Evolutionary conservation across 2,888 invertebrate genomes (phyloP).

Genomic region (Limnephilus marmoratus): DNA sequence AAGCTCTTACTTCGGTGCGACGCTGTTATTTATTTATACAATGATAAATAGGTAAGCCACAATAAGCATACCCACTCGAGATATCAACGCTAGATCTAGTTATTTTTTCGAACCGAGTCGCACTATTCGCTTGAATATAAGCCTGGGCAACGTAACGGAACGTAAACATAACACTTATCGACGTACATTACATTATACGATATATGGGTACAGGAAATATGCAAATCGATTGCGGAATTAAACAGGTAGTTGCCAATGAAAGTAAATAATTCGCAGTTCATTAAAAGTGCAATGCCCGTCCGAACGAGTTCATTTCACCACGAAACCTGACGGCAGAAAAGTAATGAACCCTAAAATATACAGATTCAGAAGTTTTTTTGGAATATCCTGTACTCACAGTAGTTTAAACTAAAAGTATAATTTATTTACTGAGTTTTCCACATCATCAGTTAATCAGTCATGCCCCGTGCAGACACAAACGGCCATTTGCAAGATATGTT

Average conservation of each 20-base stretch:
- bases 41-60: slow-evolving; percentile 35
- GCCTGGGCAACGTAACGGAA: slow-evolving; percentile 6
- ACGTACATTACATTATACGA: background rate
- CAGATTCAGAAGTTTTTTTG: background rate
- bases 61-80: slow-evolving; percentile 40
- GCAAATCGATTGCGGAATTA: background rate
- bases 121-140: background rate
- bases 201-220: background rate
- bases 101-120: background rate
- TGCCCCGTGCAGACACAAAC: background rate
- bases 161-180: slow-evolving; percentile 34
- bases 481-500: background rate
- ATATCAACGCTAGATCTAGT: slow-evolving; percentile 1
- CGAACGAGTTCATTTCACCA: background rate
- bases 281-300: background rate
- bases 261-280: background rate
- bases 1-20: slow-evolving; percentile 6
- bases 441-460: background rate
- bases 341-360: background rate
- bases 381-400: background rate
- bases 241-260: background rate
- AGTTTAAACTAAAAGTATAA: background rate
- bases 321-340: background rate
- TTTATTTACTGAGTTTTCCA: background rate
- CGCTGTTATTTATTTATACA: slow-evolving; percentile 30